phyloP scores from a whole-genome alignment of 2,888 invertebrate genomes.

The Nysson spinosus region DNA sequence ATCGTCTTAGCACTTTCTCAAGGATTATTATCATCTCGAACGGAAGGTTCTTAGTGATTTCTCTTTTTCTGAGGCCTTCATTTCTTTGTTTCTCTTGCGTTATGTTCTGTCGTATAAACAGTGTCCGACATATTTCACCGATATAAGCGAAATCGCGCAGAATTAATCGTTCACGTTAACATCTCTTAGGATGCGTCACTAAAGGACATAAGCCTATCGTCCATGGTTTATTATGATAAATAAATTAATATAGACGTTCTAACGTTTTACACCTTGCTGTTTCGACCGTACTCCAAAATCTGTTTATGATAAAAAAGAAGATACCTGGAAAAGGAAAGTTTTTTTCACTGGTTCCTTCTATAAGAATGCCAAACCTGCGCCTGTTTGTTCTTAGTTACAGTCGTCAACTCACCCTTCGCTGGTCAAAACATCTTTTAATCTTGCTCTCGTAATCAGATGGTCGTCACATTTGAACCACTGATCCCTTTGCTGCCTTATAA shows the following conservation, averaged over 20 bases:
- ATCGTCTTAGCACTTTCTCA: constrained; percentile 1
- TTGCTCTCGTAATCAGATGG: constrained; percentile 93
- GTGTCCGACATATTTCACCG: constrained; percentile 2
- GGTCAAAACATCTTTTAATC: constrained; percentile 92
- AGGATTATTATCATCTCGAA: constrained; percentile 2
- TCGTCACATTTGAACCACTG: constrained; percentile 99
- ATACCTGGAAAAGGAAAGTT: constrained; percentile 84
- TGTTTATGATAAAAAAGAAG: constrained; percentile 98
- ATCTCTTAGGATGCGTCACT: constrained; percentile 42
- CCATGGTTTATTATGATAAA: constrained; percentile 55
- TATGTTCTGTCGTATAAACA: constrained; percentile 7
- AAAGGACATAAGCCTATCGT: constrained; percentile 50
- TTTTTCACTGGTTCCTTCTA: constrained; percentile 37
- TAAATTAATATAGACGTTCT: constrained; percentile 64
- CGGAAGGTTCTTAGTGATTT: constrained; percentile 14
- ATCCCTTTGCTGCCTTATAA: constrained; percentile 94
- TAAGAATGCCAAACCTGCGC: constrained; percentile 20
- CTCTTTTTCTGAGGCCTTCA: constrained; percentile 22
- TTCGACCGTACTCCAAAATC: constrained; percentile 88
- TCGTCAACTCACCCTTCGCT: constrained; percentile 91
- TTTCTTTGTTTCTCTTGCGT: constrained; percentile 10
- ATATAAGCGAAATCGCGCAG: background rate
- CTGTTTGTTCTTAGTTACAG: background rate
- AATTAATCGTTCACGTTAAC: constrained; percentile 7
- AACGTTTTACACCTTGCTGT: constrained; percentile 70